Base-by-base conservation (phyloP, 2,888 invertebrate genomes). In the Creontiades dilutus region DNA sequence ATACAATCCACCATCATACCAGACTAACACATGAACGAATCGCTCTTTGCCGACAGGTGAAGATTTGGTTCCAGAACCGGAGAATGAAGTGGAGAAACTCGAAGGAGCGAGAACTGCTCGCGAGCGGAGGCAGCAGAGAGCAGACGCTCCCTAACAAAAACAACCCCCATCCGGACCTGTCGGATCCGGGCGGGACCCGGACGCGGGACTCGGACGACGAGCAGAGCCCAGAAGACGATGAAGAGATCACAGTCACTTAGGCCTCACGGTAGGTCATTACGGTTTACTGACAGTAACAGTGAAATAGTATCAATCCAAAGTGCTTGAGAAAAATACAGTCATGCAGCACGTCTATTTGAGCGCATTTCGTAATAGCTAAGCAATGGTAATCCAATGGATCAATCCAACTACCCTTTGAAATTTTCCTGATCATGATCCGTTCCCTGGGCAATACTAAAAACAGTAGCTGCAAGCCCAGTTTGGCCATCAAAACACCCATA, bases 31-130 rank as follows among this genome's bases (percentile, higher is more conserved):
- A 37, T 37, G 7, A 61, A 19, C 16, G 61, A 68, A 68, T 23
- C 19, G 23, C 3, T 61, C 0, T 68, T 68, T 68, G 68, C 23
- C 11, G 23, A 19, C 94, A 97, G 97, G 97, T 97, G 90, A 97
- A 97, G 93, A 97, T 97, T 91, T 97, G 97, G 96, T 99, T 99
- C 94, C 99, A 99, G 95, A 99, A 99, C 93, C 96, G 99, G 0
- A 96, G 99, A 89, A 99, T 99, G 99, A 99, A 98, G 94, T 99
- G 99, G 99, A 95, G 99, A 89, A 99, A 99, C 94, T 98, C 98
- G 5, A 99, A 99, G 94, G 99, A 99, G 93, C 95, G 99, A 52
- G 99, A 99, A 93, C 95, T 99, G 0, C 94, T 99, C 37, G 98
- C 99, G 0, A 96, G 96, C 27, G 99, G 99, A 0, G 99, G 99